A percentile compares a stretch with the other conserved stretches of the same genome.
Conservation (phyloP, 2,888 invertebrate species). For the Amblyjoppa fuscipennis region DNA sequence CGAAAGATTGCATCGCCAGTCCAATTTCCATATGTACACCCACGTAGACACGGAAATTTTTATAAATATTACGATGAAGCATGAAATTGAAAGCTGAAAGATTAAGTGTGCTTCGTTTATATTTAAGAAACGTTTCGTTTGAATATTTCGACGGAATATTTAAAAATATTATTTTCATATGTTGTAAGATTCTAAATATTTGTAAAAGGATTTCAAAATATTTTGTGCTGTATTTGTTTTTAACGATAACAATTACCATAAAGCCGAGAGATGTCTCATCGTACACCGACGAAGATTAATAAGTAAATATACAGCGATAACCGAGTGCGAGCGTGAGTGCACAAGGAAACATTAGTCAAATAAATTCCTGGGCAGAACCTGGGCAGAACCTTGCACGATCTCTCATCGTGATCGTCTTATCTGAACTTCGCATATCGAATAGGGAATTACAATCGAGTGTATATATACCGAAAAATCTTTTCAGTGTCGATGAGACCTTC, state of each 20-base stretch:
- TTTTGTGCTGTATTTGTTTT: too few relatives aligned
- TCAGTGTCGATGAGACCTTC: neutral
- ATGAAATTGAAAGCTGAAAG: too few relatives aligned
- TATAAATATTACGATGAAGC: too few relatives aligned
- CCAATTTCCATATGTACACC: too few relatives aligned
- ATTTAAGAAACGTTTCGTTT: too few relatives aligned
- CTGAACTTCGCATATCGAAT: neutral
- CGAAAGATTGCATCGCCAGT: too few relatives aligned
- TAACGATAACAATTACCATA: neutral
- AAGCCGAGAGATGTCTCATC: neutral
- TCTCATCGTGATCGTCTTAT: conserved; percentile 19
- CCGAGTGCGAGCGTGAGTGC: neutral
- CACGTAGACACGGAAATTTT: too few relatives aligned
- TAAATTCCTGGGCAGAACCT: conserved; percentile 36
- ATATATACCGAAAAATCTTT: conserved; percentile 26
- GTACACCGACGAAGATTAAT: neutral
- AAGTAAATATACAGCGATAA: neutral
- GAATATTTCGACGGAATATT: too few relatives aligned
- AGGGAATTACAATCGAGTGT: neutral
- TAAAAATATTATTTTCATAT: too few relatives aligned
- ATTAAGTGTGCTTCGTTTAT: too few relatives aligned
- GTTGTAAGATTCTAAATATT: too few relatives aligned
- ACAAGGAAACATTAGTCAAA: neutral
- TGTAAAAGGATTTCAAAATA: too few relatives aligned
- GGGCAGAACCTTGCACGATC: neutral